Evolutionary conservation across 2,797 vertebrate species (phyloP), one percentile per base, ranked within the genome.

Genomic region (Sebastiscus tertius): DNA sequence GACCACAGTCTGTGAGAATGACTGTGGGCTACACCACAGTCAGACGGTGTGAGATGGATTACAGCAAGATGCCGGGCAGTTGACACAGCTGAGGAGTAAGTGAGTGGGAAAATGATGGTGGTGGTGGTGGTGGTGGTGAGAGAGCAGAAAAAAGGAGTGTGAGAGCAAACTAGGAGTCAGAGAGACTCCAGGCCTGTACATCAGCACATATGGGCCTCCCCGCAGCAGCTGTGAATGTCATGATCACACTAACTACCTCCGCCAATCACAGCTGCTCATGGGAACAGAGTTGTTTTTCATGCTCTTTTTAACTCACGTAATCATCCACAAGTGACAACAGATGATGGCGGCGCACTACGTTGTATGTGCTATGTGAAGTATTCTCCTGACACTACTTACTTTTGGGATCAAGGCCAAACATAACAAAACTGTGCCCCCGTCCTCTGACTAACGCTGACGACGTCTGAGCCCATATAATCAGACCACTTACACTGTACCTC

Each of bases 141-240:
- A 49, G 46, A 58, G 31, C 16, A 75, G 42, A 20, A 24, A 36
- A 22, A 29, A 29, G 29, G 31, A 49, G 62, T 7, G 60, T 1
- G 75, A 69, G 36, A 58, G 62, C 27, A 54, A n/a, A 26, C 67
- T 4, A 42, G 59, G 70, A 82, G 79, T 85, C 49, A 56, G 67
- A 60, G 77, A 60, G 80, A 49, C 66, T 83, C 18, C 70, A 13
- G 65, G 79, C 59, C 60, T 70, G 81, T 77, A 66, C 79, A 77
- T 84, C 81, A 83, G 84, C 82, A 82, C 80, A 80, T 84, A 82
- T 80, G 87, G 64, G 82, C 70, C 86, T 88, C 81, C 75, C 71
- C 68, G 80, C 79, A 91, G 85, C 91, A 89, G 88, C 87, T 89
- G 91, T 75, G 80, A 77, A 85, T 66, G 80, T 83, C 83, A 87